Evolutionary conservation across 2,797 vertebrate genomes (phyloP).

Genomic region (Selene dorsalis): DNA sequence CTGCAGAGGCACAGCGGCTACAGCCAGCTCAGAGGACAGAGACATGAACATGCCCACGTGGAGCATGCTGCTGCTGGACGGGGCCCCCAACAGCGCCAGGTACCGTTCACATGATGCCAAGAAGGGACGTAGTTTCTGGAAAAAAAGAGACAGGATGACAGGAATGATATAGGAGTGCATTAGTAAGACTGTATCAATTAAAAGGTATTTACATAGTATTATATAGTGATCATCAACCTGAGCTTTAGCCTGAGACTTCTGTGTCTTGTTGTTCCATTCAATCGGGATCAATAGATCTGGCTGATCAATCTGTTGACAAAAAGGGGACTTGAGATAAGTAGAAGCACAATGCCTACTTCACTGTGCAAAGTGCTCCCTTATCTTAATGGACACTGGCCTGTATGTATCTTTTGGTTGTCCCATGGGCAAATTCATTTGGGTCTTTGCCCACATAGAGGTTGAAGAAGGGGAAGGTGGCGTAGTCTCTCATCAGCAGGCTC

Average conservation of each 20-base stretch:
- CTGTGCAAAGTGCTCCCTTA: neutral
- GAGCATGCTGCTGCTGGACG: conserved; percentile 66
- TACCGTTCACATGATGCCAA: conserved; percentile 64
- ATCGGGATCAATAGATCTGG: conserved; percentile 90
- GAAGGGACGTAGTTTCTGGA: conserved; percentile 74
- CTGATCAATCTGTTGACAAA: conserved; percentile 89
- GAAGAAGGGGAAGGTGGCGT: conserved; percentile 93
- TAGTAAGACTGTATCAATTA: neutral
- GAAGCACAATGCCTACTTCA: conserved; percentile 7
- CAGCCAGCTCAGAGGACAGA: conserved; percentile 82
- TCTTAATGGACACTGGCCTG: conserved; percentile 58
- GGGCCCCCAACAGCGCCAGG: conserved; percentile 85
- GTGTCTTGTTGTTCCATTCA: conserved; percentile 82
- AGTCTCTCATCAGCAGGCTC: conserved; percentile 89
- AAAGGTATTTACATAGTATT: conserved; percentile 7
- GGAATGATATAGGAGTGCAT: conserved; percentile 12
- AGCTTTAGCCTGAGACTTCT: conserved; percentile 84
- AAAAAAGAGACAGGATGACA: conserved; percentile 16
- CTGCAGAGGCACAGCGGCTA: conserved; percentile 78
- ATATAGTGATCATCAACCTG: conserved; percentile 71
- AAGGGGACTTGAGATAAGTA: conserved; percentile 37
- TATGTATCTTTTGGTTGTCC: conserved; percentile 73
- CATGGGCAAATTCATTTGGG: conserved; percentile 71
- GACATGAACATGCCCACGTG: conserved; percentile 84
- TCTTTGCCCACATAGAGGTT: conserved; percentile 86